Conservation (phyloP, 2,888 invertebrate species). For the Meandrusa payeni region DNA sequence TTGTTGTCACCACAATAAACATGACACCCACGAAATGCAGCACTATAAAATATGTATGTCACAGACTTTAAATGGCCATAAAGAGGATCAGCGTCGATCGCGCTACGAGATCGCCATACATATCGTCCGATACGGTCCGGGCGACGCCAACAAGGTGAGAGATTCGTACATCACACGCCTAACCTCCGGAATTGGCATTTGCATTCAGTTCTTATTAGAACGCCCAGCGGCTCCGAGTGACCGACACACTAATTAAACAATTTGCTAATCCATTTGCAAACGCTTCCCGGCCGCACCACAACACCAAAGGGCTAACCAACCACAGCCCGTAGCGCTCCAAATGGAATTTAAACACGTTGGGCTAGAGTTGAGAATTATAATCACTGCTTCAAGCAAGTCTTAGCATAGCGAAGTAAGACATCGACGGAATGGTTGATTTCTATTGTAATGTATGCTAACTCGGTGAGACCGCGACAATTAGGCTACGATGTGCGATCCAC, state of each 20-base stretch:
- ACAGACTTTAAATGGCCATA: slow-evolving; percentile 37
- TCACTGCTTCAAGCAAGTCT: slow-evolving; percentile 36
- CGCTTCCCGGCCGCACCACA: slow-evolving; percentile 28
- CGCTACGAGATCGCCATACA: slow-evolving; percentile 39
- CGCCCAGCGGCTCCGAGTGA: slow-evolving; percentile 38
- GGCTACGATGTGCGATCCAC: slow-evolving; percentile 50
- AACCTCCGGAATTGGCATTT: slow-evolving; percentile 42
- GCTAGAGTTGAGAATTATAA: slow-evolving; percentile 34
- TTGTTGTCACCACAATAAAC: slow-evolving; percentile 17
- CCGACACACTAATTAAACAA: slow-evolving; percentile 69
- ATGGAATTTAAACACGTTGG: slow-evolving; percentile 9
- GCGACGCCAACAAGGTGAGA: slow-evolving; percentile 21
- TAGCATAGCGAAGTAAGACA: slow-evolving; percentile 52
- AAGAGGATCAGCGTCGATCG: slow-evolving; percentile 36
- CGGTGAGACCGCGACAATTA: slow-evolving; percentile 67
- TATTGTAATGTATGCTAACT: slow-evolving; percentile 75
- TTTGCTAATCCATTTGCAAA: slow-evolving; percentile 59
- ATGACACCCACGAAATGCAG: slow-evolving; percentile 40
- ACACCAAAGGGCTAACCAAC: slow-evolving; percentile 26
- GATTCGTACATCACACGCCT: slow-evolving; percentile 18
- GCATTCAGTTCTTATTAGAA: slow-evolving; percentile 58
- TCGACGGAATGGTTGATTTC: slow-evolving; percentile 56
- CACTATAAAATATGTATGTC: slow-evolving; percentile 38
- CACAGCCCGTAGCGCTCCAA: slow-evolving; percentile 8
- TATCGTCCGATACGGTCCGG: slow-evolving; percentile 27